phyloP scores from a whole-genome alignment of 2,888 invertebrate genomes.

The Eristalis pertinax region DNA sequence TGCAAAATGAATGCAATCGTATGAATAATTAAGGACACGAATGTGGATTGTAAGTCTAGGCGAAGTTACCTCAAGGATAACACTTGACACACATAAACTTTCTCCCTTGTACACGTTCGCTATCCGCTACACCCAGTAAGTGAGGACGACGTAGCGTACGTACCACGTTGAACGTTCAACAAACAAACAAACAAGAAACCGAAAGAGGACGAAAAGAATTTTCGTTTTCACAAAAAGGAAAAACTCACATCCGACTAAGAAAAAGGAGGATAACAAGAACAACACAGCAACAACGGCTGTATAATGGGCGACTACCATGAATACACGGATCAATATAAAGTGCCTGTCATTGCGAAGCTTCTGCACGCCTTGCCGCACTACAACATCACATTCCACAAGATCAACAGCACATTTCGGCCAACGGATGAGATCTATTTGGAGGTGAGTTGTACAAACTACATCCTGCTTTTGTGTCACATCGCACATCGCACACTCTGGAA shows the following conservation, averaged over 20 bases:
- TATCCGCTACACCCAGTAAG: slow-evolving; percentile 39
- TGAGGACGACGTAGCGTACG: slow-evolving; percentile 45
- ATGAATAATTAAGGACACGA: slow-evolving; percentile 73
- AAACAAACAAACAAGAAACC: slow-evolving; percentile 4
- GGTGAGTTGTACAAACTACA: slow-evolving; percentile 82
- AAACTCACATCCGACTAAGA: neutral
- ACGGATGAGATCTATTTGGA: slow-evolving; percentile 94
- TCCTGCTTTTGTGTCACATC: neutral
- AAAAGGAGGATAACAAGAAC: slow-evolving; percentile 16
- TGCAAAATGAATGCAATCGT: slow-evolving; percentile 53
- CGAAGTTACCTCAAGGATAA: slow-evolving; percentile 70
- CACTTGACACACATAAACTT: slow-evolving; percentile 70
- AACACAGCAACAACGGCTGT: neutral
- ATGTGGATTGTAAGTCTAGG: slow-evolving; percentile 72
- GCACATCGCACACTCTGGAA: slow-evolving; percentile 12
- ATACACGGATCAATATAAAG: slow-evolving; percentile 89
- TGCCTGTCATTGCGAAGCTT: slow-evolving; percentile 92
- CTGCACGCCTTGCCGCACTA: slow-evolving; percentile 95
- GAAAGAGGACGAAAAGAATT: slow-evolving; percentile 32
- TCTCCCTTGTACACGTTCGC: slow-evolving; percentile 42
- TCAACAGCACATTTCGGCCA: slow-evolving; percentile 95
- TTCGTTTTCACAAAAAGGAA: slow-evolving; percentile 12
- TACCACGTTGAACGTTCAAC: neutral
- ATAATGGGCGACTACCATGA: slow-evolving; percentile 80
- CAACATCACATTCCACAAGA: slow-evolving; percentile 93